Percentiles rank a stretch among this genome's conserved stretches.
Conservation (phyloP, 1,140 invertebrate genomes). For the Lucilia sericata region DNA sequence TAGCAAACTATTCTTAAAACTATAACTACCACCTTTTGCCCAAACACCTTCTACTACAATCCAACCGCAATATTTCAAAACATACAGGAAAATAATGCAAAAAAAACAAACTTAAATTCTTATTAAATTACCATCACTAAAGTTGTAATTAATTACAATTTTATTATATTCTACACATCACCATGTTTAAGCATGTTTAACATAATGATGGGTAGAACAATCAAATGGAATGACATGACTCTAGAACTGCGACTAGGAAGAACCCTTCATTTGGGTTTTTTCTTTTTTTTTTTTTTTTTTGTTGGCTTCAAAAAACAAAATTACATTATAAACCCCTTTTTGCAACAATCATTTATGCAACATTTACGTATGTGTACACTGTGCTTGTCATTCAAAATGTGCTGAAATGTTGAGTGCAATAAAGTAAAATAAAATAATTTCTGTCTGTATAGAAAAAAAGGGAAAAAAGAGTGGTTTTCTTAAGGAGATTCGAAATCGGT, state of each 20-base stretch:
- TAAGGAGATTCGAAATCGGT: background rate
- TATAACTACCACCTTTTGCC: background rate
- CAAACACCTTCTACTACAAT: background rate
- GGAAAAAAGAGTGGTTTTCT: too few relatives aligned
- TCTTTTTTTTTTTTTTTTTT: background rate
- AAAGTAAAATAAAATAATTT: background rate
- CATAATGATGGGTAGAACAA: slow-evolving; percentile 13
- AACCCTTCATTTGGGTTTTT: background rate
- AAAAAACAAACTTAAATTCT: slow-evolving; percentile 6
- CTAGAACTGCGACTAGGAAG: background rate
- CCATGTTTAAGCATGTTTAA: slow-evolving; percentile 27
- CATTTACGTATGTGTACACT: background rate
- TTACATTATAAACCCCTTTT: background rate
- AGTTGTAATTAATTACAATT: slow-evolving; percentile 24
- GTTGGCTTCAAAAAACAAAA: background rate
- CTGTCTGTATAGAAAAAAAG: background rate
- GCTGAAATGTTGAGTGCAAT: slow-evolving; percentile 35
- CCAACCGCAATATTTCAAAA: background rate
- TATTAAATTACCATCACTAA: slow-evolving; percentile 21
- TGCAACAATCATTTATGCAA: background rate
- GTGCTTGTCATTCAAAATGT: slow-evolving; percentile 40
- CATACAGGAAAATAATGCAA: background rate
- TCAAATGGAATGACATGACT: slow-evolving; percentile 8
- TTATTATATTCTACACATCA: slow-evolving; percentile 5
- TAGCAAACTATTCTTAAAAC: too few relatives aligned